Conservation (phyloP, 2,113 vertebrate genomes). For the Colistium nudipinnis region DNA sequence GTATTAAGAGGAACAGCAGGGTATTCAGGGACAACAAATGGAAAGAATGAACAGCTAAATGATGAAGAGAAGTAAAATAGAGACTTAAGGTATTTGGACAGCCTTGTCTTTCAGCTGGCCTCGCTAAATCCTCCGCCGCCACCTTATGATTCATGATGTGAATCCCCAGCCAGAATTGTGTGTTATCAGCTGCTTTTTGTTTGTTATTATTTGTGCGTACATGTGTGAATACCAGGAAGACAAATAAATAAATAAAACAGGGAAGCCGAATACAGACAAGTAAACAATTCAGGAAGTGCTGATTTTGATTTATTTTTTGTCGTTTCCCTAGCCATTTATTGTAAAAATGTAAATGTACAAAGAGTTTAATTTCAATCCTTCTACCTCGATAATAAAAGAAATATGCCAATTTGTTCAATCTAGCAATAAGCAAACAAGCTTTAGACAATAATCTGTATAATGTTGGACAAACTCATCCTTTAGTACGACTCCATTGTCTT, state of each 20-base stretch:
- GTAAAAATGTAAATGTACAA: too few species aligned
- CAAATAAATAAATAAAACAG: too few species aligned
- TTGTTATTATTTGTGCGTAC: not conserved
- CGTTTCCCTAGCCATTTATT: too few species aligned
- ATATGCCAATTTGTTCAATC: too few species aligned
- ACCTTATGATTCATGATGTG: slow-evolving; percentile 29
- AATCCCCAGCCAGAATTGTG: slow-evolving; percentile 18
- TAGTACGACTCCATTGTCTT: too few species aligned
- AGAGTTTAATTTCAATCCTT: too few species aligned
- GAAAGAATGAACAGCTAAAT: not conserved
- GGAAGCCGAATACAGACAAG: too few species aligned
- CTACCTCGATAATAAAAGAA: not conserved
- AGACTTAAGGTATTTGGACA: not conserved
- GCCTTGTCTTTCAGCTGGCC: not conserved
- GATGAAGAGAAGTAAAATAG: not conserved
- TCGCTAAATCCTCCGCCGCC: not conserved
- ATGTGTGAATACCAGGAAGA: not conserved
- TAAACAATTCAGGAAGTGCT: too few species aligned
- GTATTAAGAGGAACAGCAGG: not conserved
- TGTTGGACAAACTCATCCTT: too few species aligned
- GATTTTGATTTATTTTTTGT: too few species aligned
- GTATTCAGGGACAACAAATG: not conserved
- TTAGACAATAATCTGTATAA: too few species aligned
- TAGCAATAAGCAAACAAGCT: too few species aligned
- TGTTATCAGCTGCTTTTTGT: not conserved